Base-by-base conservation (phyloP, 2,113 vertebrate species). In the Eubucco bourcierii region DNA sequence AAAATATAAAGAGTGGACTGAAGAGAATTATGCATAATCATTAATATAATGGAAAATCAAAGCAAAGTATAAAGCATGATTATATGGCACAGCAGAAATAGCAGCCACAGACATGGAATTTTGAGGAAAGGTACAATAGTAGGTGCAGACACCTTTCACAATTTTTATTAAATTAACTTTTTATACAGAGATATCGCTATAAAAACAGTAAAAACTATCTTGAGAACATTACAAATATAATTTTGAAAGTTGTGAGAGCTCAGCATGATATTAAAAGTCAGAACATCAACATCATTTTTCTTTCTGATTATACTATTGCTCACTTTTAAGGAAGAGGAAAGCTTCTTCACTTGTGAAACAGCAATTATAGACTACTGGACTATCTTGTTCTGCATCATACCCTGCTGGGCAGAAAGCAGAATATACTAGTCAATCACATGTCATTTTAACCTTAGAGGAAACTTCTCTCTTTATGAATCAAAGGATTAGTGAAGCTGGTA, bases 401-500 rank as follows among this genome's bases (percentile, higher is more conserved):
- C 52, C 70, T 66, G 60, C 34, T 75, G 31, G 55, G 67, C 58
- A 80, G 55, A 52, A 28, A 1, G 8, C 28, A 58, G 44, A 88
- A 87, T 74, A 81, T 31, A 12, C n/a, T 27, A 76, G 58, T 94
- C 64, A 87, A 83, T 87, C 87, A 85, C 39, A n/a, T 28, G 41
- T 34, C 73, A 78, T 61, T 80, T 91, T 33, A 84, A 64, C 44
- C 64, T 73, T 34, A 66, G 56, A 94, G 84, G 50, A 94, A 85
- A 78, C 27, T 23, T 74, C 70, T 87, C 63, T 79, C 87, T 80
- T 91, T 21, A 55, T 63, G 60, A 95, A 90, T 87, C 72, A 91
- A 91, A 93, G 61, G n/a, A 89, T 91, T 87, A 87, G 23, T 15
- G 46, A 87, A 79, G 46, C 52, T 53, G 18, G 9, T 63, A 77